Base-by-base conservation (phyloP, 2,797 vertebrate genomes). In the Champsocephalus esox region DNA sequence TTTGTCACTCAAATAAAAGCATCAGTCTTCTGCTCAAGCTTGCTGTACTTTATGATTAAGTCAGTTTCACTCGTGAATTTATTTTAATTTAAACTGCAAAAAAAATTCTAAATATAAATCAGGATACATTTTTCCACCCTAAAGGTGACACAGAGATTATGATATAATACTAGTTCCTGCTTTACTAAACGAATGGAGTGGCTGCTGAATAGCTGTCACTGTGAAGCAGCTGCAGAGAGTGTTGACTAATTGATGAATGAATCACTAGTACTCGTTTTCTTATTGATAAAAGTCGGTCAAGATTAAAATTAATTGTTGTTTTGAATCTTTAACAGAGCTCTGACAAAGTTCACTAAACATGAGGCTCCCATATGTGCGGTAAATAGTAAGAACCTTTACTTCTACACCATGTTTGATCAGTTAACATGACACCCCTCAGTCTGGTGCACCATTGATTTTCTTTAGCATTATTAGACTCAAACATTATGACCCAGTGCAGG, bases 331-430 rank as follows among this genome's bases (percentile, higher is more conserved):
- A 62, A 2, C 9, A 13, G 9, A 50, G 43, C 48, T 44, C 41
- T 60, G 66, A 57, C 12, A 46, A 60, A 73, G 43, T 49, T 52
- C 3, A 49, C 16, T 12, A 58, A 60, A 72, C 49, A 66, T 57
- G 12, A 50, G 21, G n/a, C 17, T 48, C 13, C 8, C 19, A 14
- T 46, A 17, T 38, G 2, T 38, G 12, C 13, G 2, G 5, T 48
- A 41, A 69, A 34, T 32, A 21, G 57, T 38, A 55, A 51, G 13
- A 74, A n/a, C 46, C 5, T 41, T 28, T 0, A 70, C 3, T 19
- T 43, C 7, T 17, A 4, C 21, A 4, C 21, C 24, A 58, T 16
- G 1, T 63, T 58, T 61, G 2, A 79, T 57, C 24, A 24, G 5
- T 1, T 48, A 19, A 70, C 17, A 10, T 32, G 16, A 34, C 43